Percentiles rank a stretch among this genome's conserved stretches.
These are phyloP conservation scores for Tragelaphus scriptus DNA, from an alignment of 2,113 vertebrate genomes.

Conservation along the genomic window DNA sequence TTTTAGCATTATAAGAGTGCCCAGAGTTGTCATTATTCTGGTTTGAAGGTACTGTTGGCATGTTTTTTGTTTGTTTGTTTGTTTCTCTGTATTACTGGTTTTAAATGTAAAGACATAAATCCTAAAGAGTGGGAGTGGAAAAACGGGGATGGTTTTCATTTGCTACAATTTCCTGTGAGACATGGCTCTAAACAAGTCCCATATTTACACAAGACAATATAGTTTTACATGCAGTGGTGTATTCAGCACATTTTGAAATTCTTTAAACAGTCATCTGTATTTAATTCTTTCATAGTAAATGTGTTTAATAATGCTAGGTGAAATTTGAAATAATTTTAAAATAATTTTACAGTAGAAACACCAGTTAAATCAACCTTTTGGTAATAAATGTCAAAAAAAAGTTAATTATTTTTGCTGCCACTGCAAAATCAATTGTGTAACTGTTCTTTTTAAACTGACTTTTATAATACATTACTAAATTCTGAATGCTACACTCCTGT, in stretches of 20 bases:
- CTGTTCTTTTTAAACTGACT: slow-evolving; percentile 81
- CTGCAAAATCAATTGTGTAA: slow-evolving; percentile 85
- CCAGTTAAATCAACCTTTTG: slow-evolving; percentile 82
- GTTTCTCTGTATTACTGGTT: slow-evolving; percentile 75
- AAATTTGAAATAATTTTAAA: slow-evolving; percentile 83
- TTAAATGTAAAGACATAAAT: slow-evolving; percentile 84
- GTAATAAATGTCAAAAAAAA: slow-evolving; percentile 83
- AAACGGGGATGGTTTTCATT: slow-evolving; percentile 86
- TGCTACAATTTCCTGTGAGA: slow-evolving; percentile 85
- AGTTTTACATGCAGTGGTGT: slow-evolving; percentile 76
- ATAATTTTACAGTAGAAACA: slow-evolving; percentile 85
- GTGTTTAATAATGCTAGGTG: slow-evolving; percentile 83
- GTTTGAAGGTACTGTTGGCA: slow-evolving; percentile 64
- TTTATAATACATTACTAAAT: slow-evolving; percentile 78
- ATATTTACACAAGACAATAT: slow-evolving; percentile 81
- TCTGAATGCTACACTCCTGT: slow-evolving; percentile 81
- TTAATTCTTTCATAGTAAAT: slow-evolving; percentile 78
- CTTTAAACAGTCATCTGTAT: slow-evolving; percentile 75
- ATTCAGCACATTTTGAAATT: slow-evolving; percentile 77
- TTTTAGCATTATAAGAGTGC: slow-evolving; percentile 63
- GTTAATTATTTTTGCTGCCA: slow-evolving; percentile 78
- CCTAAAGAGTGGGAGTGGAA: slow-evolving; percentile 74
- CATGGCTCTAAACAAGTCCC: slow-evolving; percentile 79
- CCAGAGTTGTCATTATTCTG: slow-evolving; percentile 72
- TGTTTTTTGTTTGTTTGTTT: slow-evolving; percentile 61